Evolutionary conservation across 2,888 invertebrate species (phyloP).

Genomic region (Ochropacha duplaris): DNA sequence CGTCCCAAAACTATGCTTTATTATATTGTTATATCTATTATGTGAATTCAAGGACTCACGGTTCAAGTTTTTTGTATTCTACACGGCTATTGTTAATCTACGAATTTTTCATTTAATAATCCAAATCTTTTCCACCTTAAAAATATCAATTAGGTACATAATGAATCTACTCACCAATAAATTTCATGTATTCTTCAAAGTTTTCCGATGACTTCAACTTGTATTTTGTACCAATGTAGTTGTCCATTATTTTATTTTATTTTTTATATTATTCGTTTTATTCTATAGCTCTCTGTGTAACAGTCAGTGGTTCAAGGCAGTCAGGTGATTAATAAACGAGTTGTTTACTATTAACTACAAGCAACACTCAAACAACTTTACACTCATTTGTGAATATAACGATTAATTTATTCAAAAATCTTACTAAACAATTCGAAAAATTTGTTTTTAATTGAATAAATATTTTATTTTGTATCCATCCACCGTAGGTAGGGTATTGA

Average conservation of each 20-base stretch:
- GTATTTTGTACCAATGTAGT: conserved; percentile 49
- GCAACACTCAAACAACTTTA: background rate
- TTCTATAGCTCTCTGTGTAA: background rate
- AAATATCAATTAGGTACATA: no score
- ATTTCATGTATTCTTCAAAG: conserved; percentile 63
- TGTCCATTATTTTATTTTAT: conserved; percentile 39
- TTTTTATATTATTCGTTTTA: conserved; percentile 12
- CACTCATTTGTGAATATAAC: no score
- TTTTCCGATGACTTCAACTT: conserved; percentile 58
- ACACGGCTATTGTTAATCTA: no score
- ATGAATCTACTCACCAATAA: conserved; percentile 47
- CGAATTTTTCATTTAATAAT: no score
- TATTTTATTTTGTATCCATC: no score
- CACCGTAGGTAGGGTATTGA: no score
- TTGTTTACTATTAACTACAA: background rate
- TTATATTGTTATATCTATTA: no score
- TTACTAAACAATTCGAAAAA: background rate
- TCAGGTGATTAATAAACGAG: conserved; percentile 7
- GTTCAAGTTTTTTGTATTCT: no score
- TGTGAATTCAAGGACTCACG: no score
- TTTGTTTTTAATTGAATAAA: background rate
- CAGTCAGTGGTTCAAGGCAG: conserved; percentile 10
- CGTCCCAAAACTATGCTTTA: no score
- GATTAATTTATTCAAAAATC: background rate
- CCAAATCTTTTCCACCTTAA: no score